Base-by-base conservation (phyloP, 1,140 invertebrate species). In the Probaryconus sp. region DNA sequence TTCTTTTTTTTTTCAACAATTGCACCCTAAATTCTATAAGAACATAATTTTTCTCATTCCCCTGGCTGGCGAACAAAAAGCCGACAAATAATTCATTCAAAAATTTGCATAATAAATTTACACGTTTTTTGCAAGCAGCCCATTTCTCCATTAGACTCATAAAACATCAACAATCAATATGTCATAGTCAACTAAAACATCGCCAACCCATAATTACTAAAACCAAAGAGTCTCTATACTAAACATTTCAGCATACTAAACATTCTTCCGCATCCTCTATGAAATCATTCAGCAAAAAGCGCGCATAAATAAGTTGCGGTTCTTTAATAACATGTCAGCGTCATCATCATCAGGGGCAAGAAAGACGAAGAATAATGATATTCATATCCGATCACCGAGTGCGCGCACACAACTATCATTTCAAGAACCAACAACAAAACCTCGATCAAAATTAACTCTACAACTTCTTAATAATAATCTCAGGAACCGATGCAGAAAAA, bases 301-400 rank as follows among this genome's bases (percentile, higher is more conserved):
- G n/a, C 58, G 38, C 60, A 64, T 64, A 64, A 64, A 64, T 53
- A 64, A 10, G 28, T 43, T 45, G 9, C 10, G 53, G 51, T 45
- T 50, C 58, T 51, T 43, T 64, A 64, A 64, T 64, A 64, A 64
- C 60, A 53, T 53, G 47, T 64, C 58, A 63, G 42, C 60, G 48
- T 38, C 56, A 60, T 60, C 33, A 61, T n/a, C n/a, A n/a, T 63
- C 45, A 61, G 11, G 6, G 20, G 26, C 26, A 51, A 63, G 35
- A 51, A 63, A 37, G 26, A 11, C 37, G 47, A 37, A 16, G 9
- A 20, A 33, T 11, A 26, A 51, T 33, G n/a, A n/a, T n/a, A n/a
- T n/a, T n/a, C n/a, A n/a, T n/a, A n/a, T n/a, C n/a, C n/a, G n/a
- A n/a, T n/a, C n/a, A n/a, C n/a, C n/a, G n/a, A n/a, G n/a, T n/a